These are phyloP conservation scores for Epirrita christyi DNA, from an alignment of 2,888 invertebrate species.

Conservation along the genomic window DNA sequence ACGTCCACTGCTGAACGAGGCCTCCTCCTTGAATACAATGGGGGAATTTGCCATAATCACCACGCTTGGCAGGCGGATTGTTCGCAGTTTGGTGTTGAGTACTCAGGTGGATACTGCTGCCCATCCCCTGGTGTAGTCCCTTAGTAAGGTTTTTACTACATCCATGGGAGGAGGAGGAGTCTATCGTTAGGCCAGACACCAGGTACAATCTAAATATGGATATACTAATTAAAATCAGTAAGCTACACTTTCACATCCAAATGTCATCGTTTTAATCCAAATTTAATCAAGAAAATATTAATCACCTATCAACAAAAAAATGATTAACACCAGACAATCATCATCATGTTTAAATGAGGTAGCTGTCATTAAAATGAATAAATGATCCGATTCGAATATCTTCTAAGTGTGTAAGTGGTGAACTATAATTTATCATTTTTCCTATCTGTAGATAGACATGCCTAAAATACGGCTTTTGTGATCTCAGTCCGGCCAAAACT, in stretches of 20 bases:
- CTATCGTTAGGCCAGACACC: too few relatives aligned
- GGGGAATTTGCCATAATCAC: too few relatives aligned
- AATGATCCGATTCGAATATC: constrained; percentile 38
- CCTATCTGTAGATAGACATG: constrained; percentile 22
- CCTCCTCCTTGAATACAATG: too few relatives aligned
- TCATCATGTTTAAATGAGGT: constrained; percentile 55
- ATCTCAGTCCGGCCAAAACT: neutral
- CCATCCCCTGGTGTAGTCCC: too few relatives aligned
- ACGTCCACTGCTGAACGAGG: too few relatives aligned
- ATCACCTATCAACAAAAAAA: constrained; percentile 58
- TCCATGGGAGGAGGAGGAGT: too few relatives aligned
- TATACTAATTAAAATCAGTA: neutral
- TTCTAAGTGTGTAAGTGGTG: constrained; percentile 30
- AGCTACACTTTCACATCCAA: constrained; percentile 30
- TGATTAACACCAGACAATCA: constrained; percentile 64
- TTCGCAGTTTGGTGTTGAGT: too few relatives aligned
- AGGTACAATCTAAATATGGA: neutral
- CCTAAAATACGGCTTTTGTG: constrained; percentile 6
- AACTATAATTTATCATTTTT: constrained; percentile 43
- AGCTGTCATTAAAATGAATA: constrained; percentile 50
- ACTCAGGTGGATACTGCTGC: too few relatives aligned
- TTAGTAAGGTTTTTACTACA: too few relatives aligned
- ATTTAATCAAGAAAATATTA: constrained; percentile 45
- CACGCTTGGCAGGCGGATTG: too few relatives aligned
- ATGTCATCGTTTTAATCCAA: constrained; percentile 21